Evolutionary conservation across 2,113 vertebrate species (phyloP).

Genomic region (Potamarius usumacintae): DNA sequence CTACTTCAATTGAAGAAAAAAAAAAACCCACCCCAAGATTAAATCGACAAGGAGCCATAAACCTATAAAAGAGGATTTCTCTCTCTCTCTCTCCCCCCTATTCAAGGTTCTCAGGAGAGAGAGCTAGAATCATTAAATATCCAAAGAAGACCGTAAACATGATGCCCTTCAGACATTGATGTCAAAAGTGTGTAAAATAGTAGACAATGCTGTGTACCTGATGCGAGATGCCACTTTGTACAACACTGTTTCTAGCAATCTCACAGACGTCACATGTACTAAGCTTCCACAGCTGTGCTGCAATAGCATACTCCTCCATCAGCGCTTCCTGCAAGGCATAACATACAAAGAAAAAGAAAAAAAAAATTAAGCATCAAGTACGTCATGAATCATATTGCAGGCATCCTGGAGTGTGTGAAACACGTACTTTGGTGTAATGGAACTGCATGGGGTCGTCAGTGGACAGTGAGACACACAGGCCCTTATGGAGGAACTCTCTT

Average conservation of each 20-base stretch:
- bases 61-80: background rate
- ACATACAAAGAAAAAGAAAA: background rate
- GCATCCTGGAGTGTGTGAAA: background rate
- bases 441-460: slow-evolving; percentile 98
- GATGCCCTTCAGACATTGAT: background rate
- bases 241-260: slow-evolving; percentile 93
- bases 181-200: background rate
- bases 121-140: background rate
- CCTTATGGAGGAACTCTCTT: slow-evolving; percentile 93
- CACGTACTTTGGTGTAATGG: slow-evolving; percentile 94
- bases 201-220: slow-evolving; percentile 72
- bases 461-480: slow-evolving; percentile 91
- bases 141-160: background rate
- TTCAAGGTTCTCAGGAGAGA: background rate
- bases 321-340: slow-evolving; percentile 78
- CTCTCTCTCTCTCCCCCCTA: background rate
- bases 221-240: slow-evolving; percentile 92
- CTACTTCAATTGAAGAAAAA: background rate
- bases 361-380: background rate
- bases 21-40: no score
- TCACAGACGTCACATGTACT: slow-evolving; percentile 96
- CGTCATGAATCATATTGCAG: background rate
- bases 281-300: slow-evolving; percentile 97
- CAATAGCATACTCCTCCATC: slow-evolving; percentile 96
- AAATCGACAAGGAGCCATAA: background rate